phyloP scores from a whole-genome alignment of 2,888 invertebrate species.

The Leptinotarsa haldemani region DNA sequence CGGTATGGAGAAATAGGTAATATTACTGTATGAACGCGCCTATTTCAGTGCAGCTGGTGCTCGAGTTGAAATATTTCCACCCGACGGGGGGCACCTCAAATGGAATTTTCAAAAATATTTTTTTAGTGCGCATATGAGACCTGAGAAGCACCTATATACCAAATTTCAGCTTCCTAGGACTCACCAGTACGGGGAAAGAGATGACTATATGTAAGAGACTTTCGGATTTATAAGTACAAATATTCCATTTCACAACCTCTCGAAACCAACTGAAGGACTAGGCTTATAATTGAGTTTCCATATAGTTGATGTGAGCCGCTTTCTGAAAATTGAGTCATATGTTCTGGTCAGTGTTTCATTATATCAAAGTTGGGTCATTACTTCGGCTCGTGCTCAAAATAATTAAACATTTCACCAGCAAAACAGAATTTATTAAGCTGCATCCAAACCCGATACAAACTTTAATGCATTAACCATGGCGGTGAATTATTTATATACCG shows the following conservation, averaged over 20 bases:
- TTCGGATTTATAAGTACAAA: too few relatives aligned
- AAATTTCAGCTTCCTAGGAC: too few relatives aligned
- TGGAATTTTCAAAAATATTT: too few relatives aligned
- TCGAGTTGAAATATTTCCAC: too few relatives aligned
- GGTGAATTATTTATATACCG: background rate
- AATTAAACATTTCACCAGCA: slow-evolving; percentile 23
- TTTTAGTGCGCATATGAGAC: accelerated
- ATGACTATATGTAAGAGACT: too few relatives aligned
- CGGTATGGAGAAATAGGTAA: too few relatives aligned
- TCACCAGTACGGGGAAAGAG: too few relatives aligned
- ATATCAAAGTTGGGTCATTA: slow-evolving; percentile 26
- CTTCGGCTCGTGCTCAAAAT: slow-evolving; percentile 24
- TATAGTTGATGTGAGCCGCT: slow-evolving; percentile 5
- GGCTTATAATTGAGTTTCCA: background rate
- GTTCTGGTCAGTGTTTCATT: slow-evolving; percentile 19
- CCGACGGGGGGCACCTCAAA: too few relatives aligned
- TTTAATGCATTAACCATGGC: slow-evolving; percentile 15
- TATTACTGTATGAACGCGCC: too few relatives aligned
- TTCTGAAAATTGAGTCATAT: slow-evolving; percentile 7
- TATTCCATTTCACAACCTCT: background rate
- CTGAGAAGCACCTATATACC: too few relatives aligned
- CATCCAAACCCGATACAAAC: slow-evolving; percentile 21
- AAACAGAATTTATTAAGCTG: slow-evolving; percentile 22
- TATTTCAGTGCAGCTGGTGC: too few relatives aligned
- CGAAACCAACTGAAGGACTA: background rate